A percentile compares a stretch with the other conserved stretches of the same genome.
phyloP scores from a whole-genome alignment of 2,113 vertebrate species.

The Ictalurus furcatus region DNA sequence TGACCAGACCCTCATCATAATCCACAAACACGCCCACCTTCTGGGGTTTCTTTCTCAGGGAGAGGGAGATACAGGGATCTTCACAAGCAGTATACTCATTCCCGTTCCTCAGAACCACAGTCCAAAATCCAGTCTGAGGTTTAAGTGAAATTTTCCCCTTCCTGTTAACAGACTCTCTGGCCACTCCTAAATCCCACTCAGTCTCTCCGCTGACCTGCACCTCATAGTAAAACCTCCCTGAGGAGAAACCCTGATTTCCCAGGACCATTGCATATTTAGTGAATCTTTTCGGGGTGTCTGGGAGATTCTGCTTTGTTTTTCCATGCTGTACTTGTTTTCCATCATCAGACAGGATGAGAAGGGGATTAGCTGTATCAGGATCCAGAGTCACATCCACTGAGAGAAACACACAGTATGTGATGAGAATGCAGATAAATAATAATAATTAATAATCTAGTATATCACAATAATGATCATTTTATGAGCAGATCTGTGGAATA shows the following conservation, averaged over 20 bases:
- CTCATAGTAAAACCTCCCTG: conserved; percentile 17
- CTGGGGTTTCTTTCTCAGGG: background rate
- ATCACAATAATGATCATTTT: background rate
- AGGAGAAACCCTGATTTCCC: background rate
- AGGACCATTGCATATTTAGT: background rate
- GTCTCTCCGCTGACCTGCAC: conserved; percentile 6
- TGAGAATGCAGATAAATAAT: background rate
- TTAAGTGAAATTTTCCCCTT: background rate
- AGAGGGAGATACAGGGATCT: background rate
- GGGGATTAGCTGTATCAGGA: background rate
- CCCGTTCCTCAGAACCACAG: background rate
- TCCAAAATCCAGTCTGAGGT: background rate
- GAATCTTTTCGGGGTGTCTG: conserved; percentile 4
- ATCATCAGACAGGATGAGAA: background rate
- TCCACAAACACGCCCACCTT: conserved; percentile 22
- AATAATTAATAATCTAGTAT: background rate
- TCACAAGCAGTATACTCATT: background rate
- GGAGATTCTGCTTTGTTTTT: background rate
- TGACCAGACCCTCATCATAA: conserved; percentile 31
- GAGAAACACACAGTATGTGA: background rate
- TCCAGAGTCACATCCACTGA: conserved; percentile 28
- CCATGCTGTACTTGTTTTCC: background rate
- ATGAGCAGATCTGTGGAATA: background rate
- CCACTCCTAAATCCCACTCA: background rate
- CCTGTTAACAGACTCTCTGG: conserved; percentile 7